Percentiles rank a stretch among this genome's conserved stretches.
Evolutionary conservation across 2,797 vertebrate species (phyloP).

Genomic region (Hydrolagus colliei): DNA sequence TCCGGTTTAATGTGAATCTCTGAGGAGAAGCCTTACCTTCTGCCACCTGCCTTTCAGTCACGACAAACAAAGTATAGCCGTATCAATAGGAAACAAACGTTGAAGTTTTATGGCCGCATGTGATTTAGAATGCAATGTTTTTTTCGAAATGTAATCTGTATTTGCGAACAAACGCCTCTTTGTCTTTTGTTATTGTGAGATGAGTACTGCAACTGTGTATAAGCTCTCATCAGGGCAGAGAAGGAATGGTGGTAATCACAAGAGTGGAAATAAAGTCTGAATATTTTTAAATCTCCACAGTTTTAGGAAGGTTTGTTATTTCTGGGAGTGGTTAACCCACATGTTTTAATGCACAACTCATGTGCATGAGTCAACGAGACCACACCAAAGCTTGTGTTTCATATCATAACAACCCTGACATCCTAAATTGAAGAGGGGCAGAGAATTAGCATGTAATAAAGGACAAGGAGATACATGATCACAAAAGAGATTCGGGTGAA

Average conservation of each 20-base stretch:
- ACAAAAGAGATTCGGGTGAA: no score
- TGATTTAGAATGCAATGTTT: not conserved
- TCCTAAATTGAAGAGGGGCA: no score
- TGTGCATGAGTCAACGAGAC: no score
- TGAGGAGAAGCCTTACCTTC: not conserved
- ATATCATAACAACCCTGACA: no score
- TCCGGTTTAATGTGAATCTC: not conserved
- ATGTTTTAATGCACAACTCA: no score
- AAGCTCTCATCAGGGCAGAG: not conserved
- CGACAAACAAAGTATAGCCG: not conserved
- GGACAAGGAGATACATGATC: no score
- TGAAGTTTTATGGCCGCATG: not conserved
- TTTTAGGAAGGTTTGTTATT: no score
- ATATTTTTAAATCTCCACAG: no score
- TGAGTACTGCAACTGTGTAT: not conserved
- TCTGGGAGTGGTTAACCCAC: no score
- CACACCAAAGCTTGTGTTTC: no score
- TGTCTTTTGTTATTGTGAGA: not conserved
- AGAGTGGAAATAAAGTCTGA: no score
- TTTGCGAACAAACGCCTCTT: not conserved
- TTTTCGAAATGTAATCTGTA: not conserved
- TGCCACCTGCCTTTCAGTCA: slow-evolving; percentile 14
- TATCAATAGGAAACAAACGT: not conserved
- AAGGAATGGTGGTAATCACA: not conserved
- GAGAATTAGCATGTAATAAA: no score